These are phyloP conservation scores for Malurus alboscapulatus DNA, from an alignment of 2,113 vertebrate genomes.

Conservation along the genomic window DNA sequence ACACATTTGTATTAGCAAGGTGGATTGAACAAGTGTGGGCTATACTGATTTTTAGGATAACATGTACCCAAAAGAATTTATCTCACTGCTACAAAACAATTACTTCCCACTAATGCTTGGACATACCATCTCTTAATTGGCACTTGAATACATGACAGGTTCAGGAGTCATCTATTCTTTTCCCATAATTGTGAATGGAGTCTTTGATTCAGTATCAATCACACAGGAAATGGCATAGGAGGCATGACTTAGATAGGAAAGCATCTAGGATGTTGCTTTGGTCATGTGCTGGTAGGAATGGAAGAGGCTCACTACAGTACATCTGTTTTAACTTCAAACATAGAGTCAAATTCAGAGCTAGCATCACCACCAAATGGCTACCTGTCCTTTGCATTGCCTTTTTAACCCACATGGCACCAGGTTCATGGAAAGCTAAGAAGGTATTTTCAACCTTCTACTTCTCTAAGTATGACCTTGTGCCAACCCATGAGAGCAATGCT, in stretches of 20 bases:
- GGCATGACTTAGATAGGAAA: conserved; percentile 64
- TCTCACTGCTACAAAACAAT: background rate
- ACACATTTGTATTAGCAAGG: background rate
- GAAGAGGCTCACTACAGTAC: background rate
- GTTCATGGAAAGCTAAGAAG: background rate
- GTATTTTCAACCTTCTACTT: background rate
- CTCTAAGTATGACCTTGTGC: background rate
- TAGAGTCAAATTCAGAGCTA: background rate
- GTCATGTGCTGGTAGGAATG: background rate
- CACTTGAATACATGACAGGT: conserved; percentile 5
- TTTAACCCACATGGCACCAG: background rate
- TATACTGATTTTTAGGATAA: background rate
- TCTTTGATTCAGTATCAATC: conserved; percentile 55
- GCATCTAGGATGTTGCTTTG: conserved; percentile 19
- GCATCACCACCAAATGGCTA: background rate
- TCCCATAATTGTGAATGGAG: conserved; percentile 57
- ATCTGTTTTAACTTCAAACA: background rate
- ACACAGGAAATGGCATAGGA: conserved; percentile 51
- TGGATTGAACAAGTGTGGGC: background rate
- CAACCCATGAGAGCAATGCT: background rate
- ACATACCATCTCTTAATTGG: conserved; percentile 29
- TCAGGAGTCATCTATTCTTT: conserved; percentile 34
- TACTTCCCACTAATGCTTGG: background rate
- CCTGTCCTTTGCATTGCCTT: background rate
- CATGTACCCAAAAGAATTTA: background rate